Evolutionary conservation across 1,140 invertebrate genomes (phyloP), one percentile per base, ranked within the genome.

Genomic region (Caenorhabditis brenneri): DNA sequence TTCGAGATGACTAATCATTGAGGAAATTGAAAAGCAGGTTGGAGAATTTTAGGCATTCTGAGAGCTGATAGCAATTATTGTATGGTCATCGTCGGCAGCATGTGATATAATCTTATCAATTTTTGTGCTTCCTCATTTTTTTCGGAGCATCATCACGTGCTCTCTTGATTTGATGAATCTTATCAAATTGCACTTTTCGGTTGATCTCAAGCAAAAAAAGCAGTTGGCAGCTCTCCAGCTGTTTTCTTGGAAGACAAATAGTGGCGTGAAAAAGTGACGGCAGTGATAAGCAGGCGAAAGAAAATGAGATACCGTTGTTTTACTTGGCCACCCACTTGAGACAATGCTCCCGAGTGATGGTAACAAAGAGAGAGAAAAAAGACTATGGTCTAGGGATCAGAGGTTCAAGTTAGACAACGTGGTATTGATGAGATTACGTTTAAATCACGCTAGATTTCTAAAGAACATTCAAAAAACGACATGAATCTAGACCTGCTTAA

Each of bases 261-360:
- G 22, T 74, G 65, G 65, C 65, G 65, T 74, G 65, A 74, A 74
- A 74, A 74, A 74, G 36, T 74, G 65, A 74, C 65, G 65, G 22
- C 10, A n/a, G 24, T 74, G n/a, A 74, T 74, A 9, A 74, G 7
- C 7, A 39, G 65, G 24, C 3, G 36, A 24, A 7, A 1, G n/a
- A 39, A 31, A 24, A 31, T 74, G 65, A 42, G 65, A 74, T 74
- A 74, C 65, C 12, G 36, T 74, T 74, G 65, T 74, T 74, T 74
- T 42, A 74, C 65, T 15, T 36, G 29, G 29, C 65, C 4, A 74
- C 24, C 65, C 65, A 74, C 65, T 74, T 31, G 65, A 74, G 65
- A 74, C 65, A 42, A 74, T 42, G n/a, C 65, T 74, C 65, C 22
- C n/a, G 6, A 19, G 65, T 36, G 36, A 36, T 36, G 36, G 65